Evolutionary conservation across 2,888 invertebrate genomes (phyloP).

Genomic region (Melanostoma mellinum): DNA sequence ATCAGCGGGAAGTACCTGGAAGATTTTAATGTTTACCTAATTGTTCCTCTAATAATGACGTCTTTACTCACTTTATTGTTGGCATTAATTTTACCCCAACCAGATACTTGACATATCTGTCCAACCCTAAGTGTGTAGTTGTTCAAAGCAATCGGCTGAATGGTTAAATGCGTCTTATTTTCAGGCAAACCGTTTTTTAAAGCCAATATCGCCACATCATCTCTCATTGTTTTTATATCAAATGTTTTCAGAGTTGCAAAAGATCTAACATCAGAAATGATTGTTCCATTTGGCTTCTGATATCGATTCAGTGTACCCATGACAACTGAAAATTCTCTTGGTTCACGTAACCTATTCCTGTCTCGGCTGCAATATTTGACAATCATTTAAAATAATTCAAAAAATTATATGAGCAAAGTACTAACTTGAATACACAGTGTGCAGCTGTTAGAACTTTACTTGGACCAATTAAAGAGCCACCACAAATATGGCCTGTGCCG

Average conservation of each 20-base stretch:
- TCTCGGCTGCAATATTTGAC: constrained; percentile 62
- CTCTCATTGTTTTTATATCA: constrained; percentile 77
- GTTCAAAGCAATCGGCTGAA: constrained; percentile 76
- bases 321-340: constrained; percentile 79
- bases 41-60: neutral
- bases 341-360: constrained; percentile 75
- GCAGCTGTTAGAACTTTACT: constrained; percentile 80
- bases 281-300: constrained; percentile 76
- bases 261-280: constrained; percentile 77
- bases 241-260: constrained; percentile 78
- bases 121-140: constrained; percentile 74
- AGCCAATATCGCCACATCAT: constrained; percentile 79
- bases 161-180: constrained; percentile 75
- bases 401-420: constrained; percentile 20
- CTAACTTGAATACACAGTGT: constrained; percentile 80
- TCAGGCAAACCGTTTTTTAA: constrained; percentile 74
- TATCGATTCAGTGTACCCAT: constrained; percentile 80
- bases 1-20: constrained; percentile 74
- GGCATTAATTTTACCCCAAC: constrained; percentile 79
- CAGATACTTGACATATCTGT: constrained; percentile 78
- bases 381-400: neutral
- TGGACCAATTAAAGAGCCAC: constrained; percentile 78
- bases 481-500: constrained; percentile 79
- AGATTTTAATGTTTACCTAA: constrained; percentile 17
- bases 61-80: neutral